Conservation (phyloP, 2,113 vertebrate genomes). For the Channa argus region DNA sequence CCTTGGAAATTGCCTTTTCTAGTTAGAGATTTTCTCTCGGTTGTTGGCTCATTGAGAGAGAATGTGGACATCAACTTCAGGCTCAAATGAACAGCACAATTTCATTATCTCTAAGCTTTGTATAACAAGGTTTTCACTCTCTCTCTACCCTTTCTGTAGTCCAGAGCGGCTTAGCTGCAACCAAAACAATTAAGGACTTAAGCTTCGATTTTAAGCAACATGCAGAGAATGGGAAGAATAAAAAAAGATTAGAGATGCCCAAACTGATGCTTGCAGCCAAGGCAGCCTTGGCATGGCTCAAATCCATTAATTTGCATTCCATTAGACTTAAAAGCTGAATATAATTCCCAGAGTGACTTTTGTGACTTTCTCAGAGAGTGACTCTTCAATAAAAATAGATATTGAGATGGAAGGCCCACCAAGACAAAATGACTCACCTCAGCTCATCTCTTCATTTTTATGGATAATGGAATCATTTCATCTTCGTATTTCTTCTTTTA, state of each 20-base stretch:
- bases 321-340: conserved; percentile 58
- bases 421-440: conserved; percentile 48
- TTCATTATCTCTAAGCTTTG: conserved; percentile 49
- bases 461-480: conserved; percentile 27
- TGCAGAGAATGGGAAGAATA: conserved; percentile 8
- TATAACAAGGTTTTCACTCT: conserved; percentile 30
- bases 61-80: conserved; percentile 50
- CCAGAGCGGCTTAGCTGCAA: conserved; percentile 1
- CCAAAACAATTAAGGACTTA: conserved; percentile 18
- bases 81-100: conserved; percentile 53
- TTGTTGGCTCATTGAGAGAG: conserved; percentile 18
- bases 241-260: conserved; percentile 14
- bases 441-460: conserved; percentile 25
- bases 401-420: conserved; percentile 25
- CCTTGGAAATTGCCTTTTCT: no score
- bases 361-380: conserved; percentile 25
- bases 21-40: conserved; percentile 25
- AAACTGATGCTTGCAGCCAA: conserved; percentile 17
- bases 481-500: conserved; percentile 17
- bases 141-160: not conserved
- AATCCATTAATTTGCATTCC: conserved; percentile 60
- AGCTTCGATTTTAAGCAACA: not conserved
- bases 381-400: conserved; percentile 37
- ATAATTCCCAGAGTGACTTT: conserved; percentile 49
- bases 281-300: not conserved